Percentiles rank a stretch among this genome's conserved stretches.
Evolutionary conservation across 1,140 invertebrate genomes (phyloP).

Genomic region (Achroia grisella): DNA sequence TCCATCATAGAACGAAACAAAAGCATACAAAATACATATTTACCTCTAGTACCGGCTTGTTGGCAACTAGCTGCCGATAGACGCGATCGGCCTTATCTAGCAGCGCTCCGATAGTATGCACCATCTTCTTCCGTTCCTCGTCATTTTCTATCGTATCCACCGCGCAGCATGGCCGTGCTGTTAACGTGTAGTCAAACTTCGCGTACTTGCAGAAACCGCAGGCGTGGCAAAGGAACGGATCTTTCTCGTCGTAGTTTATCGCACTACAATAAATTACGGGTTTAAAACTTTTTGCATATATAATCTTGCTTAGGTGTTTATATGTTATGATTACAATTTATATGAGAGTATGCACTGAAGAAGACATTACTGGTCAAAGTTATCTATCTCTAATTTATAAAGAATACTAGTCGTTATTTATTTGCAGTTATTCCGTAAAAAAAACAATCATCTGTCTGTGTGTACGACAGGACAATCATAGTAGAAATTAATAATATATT

Average conservation of each 20-base stretch:
- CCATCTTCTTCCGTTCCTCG: constrained; percentile 96
- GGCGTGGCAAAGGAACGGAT: constrained; percentile 98
- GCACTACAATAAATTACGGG: constrained; percentile 74
- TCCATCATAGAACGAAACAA: too few relatives aligned
- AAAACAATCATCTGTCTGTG: too few relatives aligned
- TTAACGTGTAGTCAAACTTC: constrained; percentile 97
- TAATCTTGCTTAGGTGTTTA: too few relatives aligned
- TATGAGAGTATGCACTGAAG: too few relatives aligned
- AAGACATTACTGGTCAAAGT: too few relatives aligned
- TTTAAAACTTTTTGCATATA: too few relatives aligned
- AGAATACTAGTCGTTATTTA: too few relatives aligned
- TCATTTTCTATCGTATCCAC: constrained; percentile 98
- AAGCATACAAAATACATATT: background rate
- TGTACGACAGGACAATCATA: too few relatives aligned
- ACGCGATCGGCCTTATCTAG: constrained; percentile 96
- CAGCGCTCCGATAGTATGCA: constrained; percentile 90
- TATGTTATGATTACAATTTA: too few relatives aligned
- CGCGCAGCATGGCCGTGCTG: constrained; percentile 92
- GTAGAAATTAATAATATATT: too few relatives aligned
- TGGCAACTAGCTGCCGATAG: constrained; percentile 91
- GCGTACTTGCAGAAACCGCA: constrained; percentile 99
- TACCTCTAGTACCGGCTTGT: constrained; percentile 91
- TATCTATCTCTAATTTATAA: too few relatives aligned
- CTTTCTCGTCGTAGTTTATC: constrained; percentile 99
- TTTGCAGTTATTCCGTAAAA: too few relatives aligned